Evolutionary conservation across 2,797 vertebrate species (phyloP).

Genomic region (Spheniscus humboldti): DNA sequence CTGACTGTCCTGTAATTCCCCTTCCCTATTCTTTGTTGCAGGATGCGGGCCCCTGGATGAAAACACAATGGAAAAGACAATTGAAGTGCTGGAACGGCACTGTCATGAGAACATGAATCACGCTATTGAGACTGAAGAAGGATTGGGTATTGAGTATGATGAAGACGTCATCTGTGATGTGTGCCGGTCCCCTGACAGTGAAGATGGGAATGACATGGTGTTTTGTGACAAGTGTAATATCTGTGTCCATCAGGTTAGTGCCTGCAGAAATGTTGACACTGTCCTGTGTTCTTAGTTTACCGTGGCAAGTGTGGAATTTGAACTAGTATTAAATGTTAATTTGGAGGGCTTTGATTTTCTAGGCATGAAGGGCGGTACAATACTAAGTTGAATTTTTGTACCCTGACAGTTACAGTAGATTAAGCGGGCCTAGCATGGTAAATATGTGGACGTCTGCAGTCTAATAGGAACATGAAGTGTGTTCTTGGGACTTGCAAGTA

Average conservation of each 20-base stretch:
- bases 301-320: not conserved
- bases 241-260: conserved; percentile 95
- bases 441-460: not conserved
- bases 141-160: conserved; percentile 95
- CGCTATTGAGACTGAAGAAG: conserved; percentile 96
- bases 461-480: not conserved
- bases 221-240: conserved; percentile 99
- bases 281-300: not conserved
- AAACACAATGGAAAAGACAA: conserved; percentile 89
- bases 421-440: not conserved
- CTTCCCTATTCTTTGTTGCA: conserved; percentile 49
- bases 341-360: not conserved
- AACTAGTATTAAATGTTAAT: not conserved
- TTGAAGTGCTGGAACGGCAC: conserved; percentile 92
- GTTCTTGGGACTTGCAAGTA: not conserved
- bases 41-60: conserved; percentile 87
- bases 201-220: conserved; percentile 99
- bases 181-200: conserved; percentile 95
- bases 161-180: conserved; percentile 98
- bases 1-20: conserved; percentile 14
- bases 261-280: not conserved
- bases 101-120: conserved; percentile 98
- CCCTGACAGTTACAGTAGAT: not conserved
- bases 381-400: not conserved
- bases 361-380: accelerated